Conservation (phyloP, 2,797 vertebrate species). For the Melanotaenia pygmaea region DNA sequence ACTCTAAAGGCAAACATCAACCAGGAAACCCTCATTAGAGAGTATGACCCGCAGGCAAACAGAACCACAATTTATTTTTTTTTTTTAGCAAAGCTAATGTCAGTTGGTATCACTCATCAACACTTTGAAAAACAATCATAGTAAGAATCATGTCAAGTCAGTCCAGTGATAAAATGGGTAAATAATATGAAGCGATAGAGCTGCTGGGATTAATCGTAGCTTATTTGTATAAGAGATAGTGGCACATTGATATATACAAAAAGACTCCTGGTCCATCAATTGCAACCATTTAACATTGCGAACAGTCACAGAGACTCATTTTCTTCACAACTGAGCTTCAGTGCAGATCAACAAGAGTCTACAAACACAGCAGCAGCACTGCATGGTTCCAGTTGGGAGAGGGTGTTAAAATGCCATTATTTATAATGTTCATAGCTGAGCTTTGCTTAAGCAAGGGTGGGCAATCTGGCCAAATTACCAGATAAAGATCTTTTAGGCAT, state of each 20-base stretch:
- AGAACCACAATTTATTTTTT: too few species aligned
- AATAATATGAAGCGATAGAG: not conserved
- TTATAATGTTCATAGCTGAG: not conserved
- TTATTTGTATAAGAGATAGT: slow-evolving; percentile 29
- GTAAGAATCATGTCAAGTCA: not conserved
- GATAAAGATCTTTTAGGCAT: not conserved
- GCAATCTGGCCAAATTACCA: not conserved
- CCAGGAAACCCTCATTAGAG: slow-evolving; percentile 20
- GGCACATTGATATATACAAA: slow-evolving; percentile 23
- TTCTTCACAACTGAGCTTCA: slow-evolving; percentile 15
- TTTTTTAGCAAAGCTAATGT: not conserved
- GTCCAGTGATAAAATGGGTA: slow-evolving; percentile 1
- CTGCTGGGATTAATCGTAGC: slow-evolving; percentile 24
- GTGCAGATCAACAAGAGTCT: slow-evolving; percentile 6
- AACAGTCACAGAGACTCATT: slow-evolving; percentile 26
- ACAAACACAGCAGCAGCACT: not conserved
- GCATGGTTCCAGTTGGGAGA: not conserved
- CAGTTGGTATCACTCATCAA: slow-evolving; percentile 20
- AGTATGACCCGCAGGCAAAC: slow-evolving; percentile 20
- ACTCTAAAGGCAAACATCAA: slow-evolving; percentile 42
- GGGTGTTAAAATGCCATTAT: not conserved
- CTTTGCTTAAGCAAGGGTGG: not conserved
- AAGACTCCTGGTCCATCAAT: slow-evolving; percentile 37
- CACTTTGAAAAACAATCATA: slow-evolving; percentile 13
- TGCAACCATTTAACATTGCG: slow-evolving; percentile 47